Base-by-base conservation (phyloP, 2,113 vertebrate species). In the Eurypyga helias region DNA sequence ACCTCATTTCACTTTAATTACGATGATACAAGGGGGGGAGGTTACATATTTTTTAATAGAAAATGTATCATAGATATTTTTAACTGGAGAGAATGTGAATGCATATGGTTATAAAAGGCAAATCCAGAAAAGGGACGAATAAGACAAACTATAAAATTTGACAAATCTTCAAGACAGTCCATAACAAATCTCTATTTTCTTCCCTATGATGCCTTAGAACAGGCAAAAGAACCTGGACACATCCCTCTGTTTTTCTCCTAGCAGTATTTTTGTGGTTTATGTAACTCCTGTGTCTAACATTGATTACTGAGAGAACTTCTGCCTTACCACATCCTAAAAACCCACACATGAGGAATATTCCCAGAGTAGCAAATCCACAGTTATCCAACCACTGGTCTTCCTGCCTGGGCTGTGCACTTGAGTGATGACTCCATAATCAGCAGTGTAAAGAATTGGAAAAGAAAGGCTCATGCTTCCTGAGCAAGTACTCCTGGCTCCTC, bases 11-110 rank as follows among this genome's bases (percentile, higher is more conserved):
- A 71, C 13, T 91, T n/a, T 76, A 34, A 70, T 87, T 51, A 78
- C 54, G 13, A 69, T n/a, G 48, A 57, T 36, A 52, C 1, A 1
- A 82, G 6, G 13, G 4, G 3, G 6, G 0, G 29, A 24, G n/a
- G n/a, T 48, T 65, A 60, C 2, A 29, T 9, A 8, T 4, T 62
- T 79, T 80, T 70, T 49, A 13, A 82, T 89, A 91, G 26, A 10
- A 61, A 84, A 60, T 38, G 4, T 52, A 28, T 70, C 18, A 52
- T 41, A 66, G 7, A 52, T 57, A 36, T 3, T 79, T 79, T 49
- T 55, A 82, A 11, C 29, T 85, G 17, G 19, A 88, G 26, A 51
- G 9, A 76, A 57, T 57, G 8, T 78, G 29, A 91, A 62, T 31
- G 81, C 12, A 78, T 34, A 51, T 1, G 0, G 7, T 28, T 66